Base-by-base conservation (phyloP, 2,888 invertebrate genomes). In the Ceraclea dissimilis region DNA sequence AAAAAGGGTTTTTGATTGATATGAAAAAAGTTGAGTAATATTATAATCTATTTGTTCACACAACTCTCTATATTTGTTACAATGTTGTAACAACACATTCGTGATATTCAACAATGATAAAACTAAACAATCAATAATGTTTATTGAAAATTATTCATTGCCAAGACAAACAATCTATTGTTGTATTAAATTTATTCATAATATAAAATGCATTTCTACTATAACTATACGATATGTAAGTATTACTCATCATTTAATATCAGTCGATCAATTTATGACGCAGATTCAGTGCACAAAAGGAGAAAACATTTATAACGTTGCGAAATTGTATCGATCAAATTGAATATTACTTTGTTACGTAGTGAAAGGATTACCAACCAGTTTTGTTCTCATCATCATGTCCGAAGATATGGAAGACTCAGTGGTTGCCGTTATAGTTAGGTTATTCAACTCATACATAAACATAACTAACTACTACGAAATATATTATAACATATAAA, bases 391-490 rank as follows among this genome's bases (percentile, higher is more conserved):
- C 39, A 13, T 39, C n/a, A 39, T 39, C 39, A 4, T 4, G 16
- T 39, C 13, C 4, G 39, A 39, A 39, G 39, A 39, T 13, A 8
- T 39, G 13, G 39, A 39, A 39, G 39, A 39, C 16, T 2, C 39
- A 39, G 16, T 39, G 39, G 4, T 39, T 39, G 39, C 39, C 39
- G 39, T 39, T 39, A 39, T 39, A 39, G 39, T 39, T 39, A 16
- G 39, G 39, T 39, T 39, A 39, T 39, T 39, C 39, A 39, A 39
- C 39, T 39, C 39, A 16, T 39, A 39, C 16, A 39, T 39, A 39
- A 39, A 39, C 16, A 39, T 39, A n/a, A 39, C 39, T 39, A 8
- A 13, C 39, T 31, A 31, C 8, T n/a, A 39, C 13, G 39, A 16
- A 39, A 39, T 39, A 39, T 39, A 39, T 26, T 26, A 26, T 26